Base-by-base conservation (phyloP, 2,113 vertebrate species). In the Taurulus bubalis region DNA sequence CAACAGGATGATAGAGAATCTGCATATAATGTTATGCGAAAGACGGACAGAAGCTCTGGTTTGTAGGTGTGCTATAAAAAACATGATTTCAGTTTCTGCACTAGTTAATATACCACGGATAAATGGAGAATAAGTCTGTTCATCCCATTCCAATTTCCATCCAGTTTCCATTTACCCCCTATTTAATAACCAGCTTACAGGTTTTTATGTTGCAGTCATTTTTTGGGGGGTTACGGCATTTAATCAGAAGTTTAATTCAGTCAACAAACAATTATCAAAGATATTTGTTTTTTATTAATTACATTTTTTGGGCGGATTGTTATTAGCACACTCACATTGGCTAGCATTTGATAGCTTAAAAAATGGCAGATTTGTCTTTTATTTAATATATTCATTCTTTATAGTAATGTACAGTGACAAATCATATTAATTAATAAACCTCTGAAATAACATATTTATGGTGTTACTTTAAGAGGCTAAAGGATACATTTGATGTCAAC, bases 11-110 rank as follows among this genome's bases (percentile, higher is more conserved):
- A 69, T 51, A 68, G 55, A 55, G 47, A 38, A 71, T 79, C 56
- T 73, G 11, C 63, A 85, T 56, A 10, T 56, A 47, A n/a, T 75
- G 75, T 75, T 79, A 26, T 53, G 6, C 47, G n/a, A n/a, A 20
- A 22, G 16, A 18, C 20, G 36, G 75, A 74, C 40, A 65, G 36
- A 26, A 72, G 66, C 56, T 72, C 26, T 45, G 26, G 36, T 72
- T 63, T 42, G 36, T 73, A 24, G 34, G 14, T 36, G 38, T 59
- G 28, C 22, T 53, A 18, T 26, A 24, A 45, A 51, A 75, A 71
- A 77, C 49, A 24, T 22, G 5, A 62, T 71, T 75, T 69, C 47
- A 60, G 53, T 53, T 32, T 62, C 26, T 12, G 51, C 32, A 77
- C 34, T n/a, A 62, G n/a, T 24, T 53, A 26, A 18, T 24, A 40